Evolutionary conservation across 1,140 invertebrate species (phyloP).

Genomic region (Triops cancriformis): DNA sequence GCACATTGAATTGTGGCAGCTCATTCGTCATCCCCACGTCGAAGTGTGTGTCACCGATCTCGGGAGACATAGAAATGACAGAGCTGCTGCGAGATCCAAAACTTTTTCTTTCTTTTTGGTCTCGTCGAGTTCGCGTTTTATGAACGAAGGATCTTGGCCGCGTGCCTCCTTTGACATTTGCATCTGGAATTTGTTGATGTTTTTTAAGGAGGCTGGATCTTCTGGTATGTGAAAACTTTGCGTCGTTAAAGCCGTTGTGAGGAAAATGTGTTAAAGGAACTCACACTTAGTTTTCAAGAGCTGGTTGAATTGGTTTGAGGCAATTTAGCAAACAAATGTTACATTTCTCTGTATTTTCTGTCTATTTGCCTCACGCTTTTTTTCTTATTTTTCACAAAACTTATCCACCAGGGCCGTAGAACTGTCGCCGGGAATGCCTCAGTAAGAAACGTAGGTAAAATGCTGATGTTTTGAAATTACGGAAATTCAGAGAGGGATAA

Average conservation of each 20-base stretch:
- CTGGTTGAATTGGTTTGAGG: background rate
- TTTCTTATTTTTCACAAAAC: background rate
- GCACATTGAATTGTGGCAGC: constrained; percentile 12
- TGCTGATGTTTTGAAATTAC: no score
- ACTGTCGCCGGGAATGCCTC: no score
- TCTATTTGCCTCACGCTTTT: background rate
- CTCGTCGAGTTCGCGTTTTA: background rate
- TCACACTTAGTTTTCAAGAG: background rate
- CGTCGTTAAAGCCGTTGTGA: background rate
- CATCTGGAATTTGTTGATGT: background rate
- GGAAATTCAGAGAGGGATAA: no score
- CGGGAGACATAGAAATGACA: background rate
- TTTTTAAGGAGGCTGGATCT: background rate
- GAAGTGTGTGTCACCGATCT: background rate
- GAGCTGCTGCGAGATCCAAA: background rate
- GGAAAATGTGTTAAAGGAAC: background rate
- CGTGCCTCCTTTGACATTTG: background rate
- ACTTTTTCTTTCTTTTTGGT: constrained; percentile 13
- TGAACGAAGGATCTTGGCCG: background rate
- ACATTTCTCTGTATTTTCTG: background rate
- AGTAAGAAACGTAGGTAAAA: no score
- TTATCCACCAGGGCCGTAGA: no score
- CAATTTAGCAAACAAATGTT: background rate
- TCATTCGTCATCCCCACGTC: constrained; percentile 4
- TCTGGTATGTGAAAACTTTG: background rate